Base-by-base conservation (phyloP, 1,140 invertebrate genomes). In the Drosophila insularis region DNA sequence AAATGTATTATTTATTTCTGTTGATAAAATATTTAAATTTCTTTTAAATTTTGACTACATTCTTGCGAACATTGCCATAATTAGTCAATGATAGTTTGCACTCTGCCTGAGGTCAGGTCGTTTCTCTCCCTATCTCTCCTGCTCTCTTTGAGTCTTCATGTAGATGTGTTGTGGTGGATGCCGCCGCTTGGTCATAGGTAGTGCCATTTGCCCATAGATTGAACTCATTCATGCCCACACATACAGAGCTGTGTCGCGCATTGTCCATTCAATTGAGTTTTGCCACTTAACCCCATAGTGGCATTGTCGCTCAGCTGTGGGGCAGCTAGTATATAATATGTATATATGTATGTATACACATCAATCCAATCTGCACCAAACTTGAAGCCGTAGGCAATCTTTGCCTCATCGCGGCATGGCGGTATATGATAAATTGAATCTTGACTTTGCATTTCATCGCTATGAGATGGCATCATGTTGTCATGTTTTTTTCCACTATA, bases 391-490 rank as follows among this genome's bases (percentile, higher is more conserved):
- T 32, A 21, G 39, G 11, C 58, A 31, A 4, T 7, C 7, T 14
- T 21, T 40, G 37, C 40, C 68, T 40, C 60, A 53, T 53, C 59
- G 19, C 35, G 35, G 31, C 35, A 56, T 58, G 46, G 55, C 55
- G 64, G 31, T 35, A 17, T 71, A 81, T 86, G 82, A 86, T 86
- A 86, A 86, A 86, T 86, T 86, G 82, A 79, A 82, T 87, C 82
- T 86, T 86, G 82, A 86, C 82, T 86, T 86, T 87, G 82, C 82
- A 86, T 86, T 87, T 87, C 87, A 82, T 71, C 61, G 75, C 56
- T 75, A 68, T 74, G 43, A 10, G 17, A 50, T 50, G 43, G 17
- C 78, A 72, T 64, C 60, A 66, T 74, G 58, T 85, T 63, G 74
- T 56, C 59, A 63, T 64, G 62, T 78, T 78, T 27, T 74, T 58